Percentiles rank a stretch among this genome's conserved stretches.
These are phyloP conservation scores for Xerus rutilus DNA, from an alignment of 2,797 vertebrate genomes.

Conservation along the genomic window DNA sequence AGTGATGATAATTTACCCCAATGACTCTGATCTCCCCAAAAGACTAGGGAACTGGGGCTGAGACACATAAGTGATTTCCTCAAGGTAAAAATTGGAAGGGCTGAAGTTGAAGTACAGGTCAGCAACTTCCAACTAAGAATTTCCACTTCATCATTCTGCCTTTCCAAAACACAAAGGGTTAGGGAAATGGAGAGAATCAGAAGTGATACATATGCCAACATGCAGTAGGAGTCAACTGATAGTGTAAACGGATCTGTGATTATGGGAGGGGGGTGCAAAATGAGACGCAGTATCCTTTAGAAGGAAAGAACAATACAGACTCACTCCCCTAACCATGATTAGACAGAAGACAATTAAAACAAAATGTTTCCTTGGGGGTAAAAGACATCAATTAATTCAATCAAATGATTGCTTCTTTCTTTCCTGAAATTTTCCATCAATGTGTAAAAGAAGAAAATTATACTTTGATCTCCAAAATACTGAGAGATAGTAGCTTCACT, in stretches of 20 bases:
- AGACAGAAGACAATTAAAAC: conserved; percentile 65
- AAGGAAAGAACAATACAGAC: not conserved
- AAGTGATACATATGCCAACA: not conserved
- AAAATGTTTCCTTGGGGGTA: conserved; percentile 38
- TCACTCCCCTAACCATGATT: conserved; percentile 43
- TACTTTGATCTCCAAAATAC: conserved; percentile 53
- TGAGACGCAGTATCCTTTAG: not conserved
- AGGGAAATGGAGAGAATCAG: not conserved
- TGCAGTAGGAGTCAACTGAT: conserved; percentile 11
- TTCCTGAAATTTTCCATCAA: conserved; percentile 57
- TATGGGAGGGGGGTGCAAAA: conserved; percentile 23
- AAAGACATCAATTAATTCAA: conserved; percentile 62
- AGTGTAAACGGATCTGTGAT: conserved; percentile 23
- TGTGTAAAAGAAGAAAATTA: conserved; percentile 55
- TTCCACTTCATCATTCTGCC: not conserved
- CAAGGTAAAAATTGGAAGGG: not conserved
- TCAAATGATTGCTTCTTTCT: conserved; percentile 58
- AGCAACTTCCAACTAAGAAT: not conserved
- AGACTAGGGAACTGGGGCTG: not conserved
- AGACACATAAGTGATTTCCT: conserved; percentile 25
- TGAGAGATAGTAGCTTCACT: conserved; percentile 50
- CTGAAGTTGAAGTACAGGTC: not conserved
- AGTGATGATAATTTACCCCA: not conserved
- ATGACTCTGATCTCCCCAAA: not conserved
- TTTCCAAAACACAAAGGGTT: not conserved